phyloP scores from a whole-genome alignment of 1,140 invertebrate genomes.

The Bombus waltoni region DNA sequence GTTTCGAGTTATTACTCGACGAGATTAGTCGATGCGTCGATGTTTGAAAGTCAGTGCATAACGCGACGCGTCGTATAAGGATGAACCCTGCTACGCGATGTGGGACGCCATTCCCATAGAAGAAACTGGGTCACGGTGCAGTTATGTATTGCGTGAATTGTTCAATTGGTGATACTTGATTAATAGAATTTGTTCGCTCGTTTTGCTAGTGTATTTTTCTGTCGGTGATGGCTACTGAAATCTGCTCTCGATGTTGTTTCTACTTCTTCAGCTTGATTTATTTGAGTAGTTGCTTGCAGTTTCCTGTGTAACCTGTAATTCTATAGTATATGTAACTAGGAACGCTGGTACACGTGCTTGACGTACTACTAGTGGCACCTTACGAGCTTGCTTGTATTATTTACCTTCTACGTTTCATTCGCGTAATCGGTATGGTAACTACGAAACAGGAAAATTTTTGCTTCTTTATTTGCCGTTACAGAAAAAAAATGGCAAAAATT shows the following conservation, averaged over 20 bases:
- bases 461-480: too few species aligned
- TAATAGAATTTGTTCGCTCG: not conserved
- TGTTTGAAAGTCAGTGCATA: not conserved
- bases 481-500: not conserved
- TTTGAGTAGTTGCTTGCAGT: not conserved
- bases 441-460: not conserved
- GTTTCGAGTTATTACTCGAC: not conserved
- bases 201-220: not conserved
- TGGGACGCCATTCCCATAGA: not conserved
- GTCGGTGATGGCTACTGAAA: not conserved
- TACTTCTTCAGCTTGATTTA: not conserved
- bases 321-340: not conserved
- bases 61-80: not conserved
- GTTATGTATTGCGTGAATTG: not conserved
- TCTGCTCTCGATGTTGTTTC: not conserved
- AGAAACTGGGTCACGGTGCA: slow-evolving; percentile 7
- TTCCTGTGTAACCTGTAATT: not conserved
- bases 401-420: slow-evolving; percentile 5
- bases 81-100: not conserved
- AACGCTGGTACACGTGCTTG: slow-evolving; percentile 33
- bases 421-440: not conserved
- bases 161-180: not conserved
- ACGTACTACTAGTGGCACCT: slow-evolving; percentile 58
- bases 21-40: not conserved
- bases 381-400: not conserved